Evolutionary conservation across 1,140 invertebrate species (phyloP), one percentile per base, ranked within the genome.

Genomic region (Fopius arisanus): DNA sequence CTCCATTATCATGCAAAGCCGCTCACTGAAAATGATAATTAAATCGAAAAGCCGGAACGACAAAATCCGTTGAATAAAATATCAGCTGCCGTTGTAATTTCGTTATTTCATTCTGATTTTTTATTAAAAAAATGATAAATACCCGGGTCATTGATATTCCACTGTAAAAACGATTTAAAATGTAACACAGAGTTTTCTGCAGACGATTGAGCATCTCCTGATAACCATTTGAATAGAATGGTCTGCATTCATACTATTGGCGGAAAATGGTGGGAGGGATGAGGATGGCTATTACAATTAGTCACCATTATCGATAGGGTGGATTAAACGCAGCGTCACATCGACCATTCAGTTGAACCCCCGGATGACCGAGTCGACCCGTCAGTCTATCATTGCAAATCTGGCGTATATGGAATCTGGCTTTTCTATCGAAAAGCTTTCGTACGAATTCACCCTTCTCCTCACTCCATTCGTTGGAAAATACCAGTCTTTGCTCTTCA

Each of bases 281-380:
- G 63, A 67, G 73, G 73, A 70, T 75, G 73, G 73, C 72, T 75
- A 77, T 77, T 77, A 77, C 76, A 77, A 77, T 77, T 77, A 77
- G 76, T 75, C 70, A 67, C 73, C 73, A 77, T 77, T 77, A 77
- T 75, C 51, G 54, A 28, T 66, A 66, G 72, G 75, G 54, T 59
- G 73, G 40, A 37, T 73, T 33, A n/a, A 26, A 54, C 33, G 21
- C 28, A 72, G 70, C 40, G 41, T 26, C 41, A 67, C 37, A 67
- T 59, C 19, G 54, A 51, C 67, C 26, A 28, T 41, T 23, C 19
- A 29, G 29, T 29, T 67, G 62, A n/a, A 75, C 21, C 43, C 31
- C 51, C 23, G 67, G 71, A 19, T 69, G 67, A 70, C 65, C 74
- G n/a, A 74, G 29, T 28, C 40, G 62, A 70, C 72, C 48, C 67